Evolutionary conservation across 2,888 invertebrate species (phyloP).

Genomic region (Megalurothrips usitatus): DNA sequence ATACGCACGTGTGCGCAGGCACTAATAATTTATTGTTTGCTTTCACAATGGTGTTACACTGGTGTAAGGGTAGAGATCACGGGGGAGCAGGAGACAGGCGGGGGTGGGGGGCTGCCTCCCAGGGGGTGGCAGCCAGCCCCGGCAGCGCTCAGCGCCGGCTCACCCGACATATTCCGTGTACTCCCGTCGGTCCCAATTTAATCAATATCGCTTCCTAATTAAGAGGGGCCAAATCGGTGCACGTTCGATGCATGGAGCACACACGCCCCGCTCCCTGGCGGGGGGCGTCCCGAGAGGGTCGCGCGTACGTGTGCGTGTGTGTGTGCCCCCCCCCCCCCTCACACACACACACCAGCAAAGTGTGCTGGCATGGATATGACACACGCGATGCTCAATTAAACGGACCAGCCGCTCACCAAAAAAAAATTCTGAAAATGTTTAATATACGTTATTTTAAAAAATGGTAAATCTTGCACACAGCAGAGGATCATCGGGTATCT

Average conservation of each 20-base stretch:
- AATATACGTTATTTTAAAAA: too few species aligned
- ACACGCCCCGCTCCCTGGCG: too few species aligned
- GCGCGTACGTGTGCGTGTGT: too few species aligned
- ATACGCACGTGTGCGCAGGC: background rate
- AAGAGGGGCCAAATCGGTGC: conserved; percentile 3
- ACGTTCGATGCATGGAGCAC: background rate
- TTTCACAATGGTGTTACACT: conserved; percentile 20
- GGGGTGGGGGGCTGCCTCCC: background rate
- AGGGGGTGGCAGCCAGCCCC: background rate
- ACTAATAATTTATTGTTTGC: conserved; percentile 27
- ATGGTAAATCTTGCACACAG: too few species aligned
- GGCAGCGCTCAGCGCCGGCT: background rate
- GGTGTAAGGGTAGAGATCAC: conserved; percentile 8
- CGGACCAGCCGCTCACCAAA: too few species aligned
- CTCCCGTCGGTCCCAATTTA: conserved; percentile 10
- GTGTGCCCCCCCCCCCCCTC: too few species aligned
- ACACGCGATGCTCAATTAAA: too few species aligned
- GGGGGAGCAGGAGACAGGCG: background rate
- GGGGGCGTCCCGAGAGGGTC: too few species aligned
- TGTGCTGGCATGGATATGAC: too few species aligned
- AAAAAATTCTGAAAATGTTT: too few species aligned
- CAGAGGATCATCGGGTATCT: too few species aligned
- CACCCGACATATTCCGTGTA: background rate
- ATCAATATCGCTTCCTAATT: conserved; percentile 12
- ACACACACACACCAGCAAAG: too few species aligned